Evolutionary conservation across 2,113 vertebrate genomes (phyloP).

Genomic region (Phylloscopus whistleri): DNA sequence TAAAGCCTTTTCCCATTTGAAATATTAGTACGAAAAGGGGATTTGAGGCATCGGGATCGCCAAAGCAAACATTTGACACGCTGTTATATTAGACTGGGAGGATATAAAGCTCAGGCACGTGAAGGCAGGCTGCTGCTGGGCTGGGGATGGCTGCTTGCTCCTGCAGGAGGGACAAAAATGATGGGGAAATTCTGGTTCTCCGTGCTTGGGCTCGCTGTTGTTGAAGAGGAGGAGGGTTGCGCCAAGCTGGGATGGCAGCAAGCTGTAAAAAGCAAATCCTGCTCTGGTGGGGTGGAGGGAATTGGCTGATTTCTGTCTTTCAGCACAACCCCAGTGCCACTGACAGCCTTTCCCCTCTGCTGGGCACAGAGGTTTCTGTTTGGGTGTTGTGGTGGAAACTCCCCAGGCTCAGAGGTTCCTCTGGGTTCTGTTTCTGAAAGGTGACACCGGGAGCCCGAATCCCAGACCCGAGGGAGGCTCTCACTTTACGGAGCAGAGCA

Average conservation of each 20-base stretch:
- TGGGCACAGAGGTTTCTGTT: not conserved
- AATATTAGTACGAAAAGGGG: conserved; percentile 73
- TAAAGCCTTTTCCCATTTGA: conserved; percentile 74
- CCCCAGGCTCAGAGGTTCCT: not conserved
- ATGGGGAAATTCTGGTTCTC: conserved; percentile 28
- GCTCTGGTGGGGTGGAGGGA: not conserved
- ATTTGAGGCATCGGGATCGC: conserved; percentile 66
- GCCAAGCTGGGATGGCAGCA: not conserved
- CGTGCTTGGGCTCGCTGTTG: not conserved
- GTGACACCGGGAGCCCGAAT: not conserved
- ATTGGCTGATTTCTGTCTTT: not conserved
- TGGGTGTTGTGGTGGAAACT: conserved; percentile 19
- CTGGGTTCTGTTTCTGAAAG: not conserved
- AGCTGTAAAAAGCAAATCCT: not conserved
- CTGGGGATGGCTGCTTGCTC: not conserved
- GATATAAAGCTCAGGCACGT: conserved; percentile 43
- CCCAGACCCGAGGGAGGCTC: not conserved
- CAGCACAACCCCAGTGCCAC: not conserved
- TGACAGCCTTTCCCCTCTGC: not conserved
- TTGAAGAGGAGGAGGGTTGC: not conserved
- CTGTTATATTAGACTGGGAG: conserved; percentile 61
- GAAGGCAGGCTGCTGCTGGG: conserved; percentile 7
- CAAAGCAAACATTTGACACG: conserved; percentile 75
- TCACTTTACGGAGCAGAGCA: not conserved
- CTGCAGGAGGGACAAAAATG: conserved; percentile 44